These are phyloP conservation scores for Zoroaster sp. DNA, from an alignment of 53 echinoderm and acorn worm species.

Conservation along the genomic window DNA sequence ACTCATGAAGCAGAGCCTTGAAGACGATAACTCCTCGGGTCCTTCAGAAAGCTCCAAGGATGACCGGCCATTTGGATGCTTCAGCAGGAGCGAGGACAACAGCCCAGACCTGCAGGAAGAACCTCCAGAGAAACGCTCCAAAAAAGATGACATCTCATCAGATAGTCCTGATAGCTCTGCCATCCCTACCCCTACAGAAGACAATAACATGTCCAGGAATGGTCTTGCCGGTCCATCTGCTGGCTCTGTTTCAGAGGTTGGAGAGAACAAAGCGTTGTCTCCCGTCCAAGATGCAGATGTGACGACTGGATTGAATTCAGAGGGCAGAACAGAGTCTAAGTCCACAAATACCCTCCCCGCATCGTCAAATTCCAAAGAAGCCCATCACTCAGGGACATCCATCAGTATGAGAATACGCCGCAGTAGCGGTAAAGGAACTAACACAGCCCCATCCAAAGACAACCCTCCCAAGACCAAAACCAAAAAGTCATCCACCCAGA, in stretches of 20 bases:
- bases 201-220: background rate
- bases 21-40: conserved; percentile 56
- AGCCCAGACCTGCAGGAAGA: conserved; percentile 10
- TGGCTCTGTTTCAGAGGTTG: background rate
- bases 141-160: background rate
- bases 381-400: background rate
- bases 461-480: conserved; percentile 29
- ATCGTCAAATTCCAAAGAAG: conserved; percentile 1
- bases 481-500: conserved; percentile 22
- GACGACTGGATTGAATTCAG: background rate
- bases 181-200: background rate
- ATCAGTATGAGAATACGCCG: conserved; percentile 22
- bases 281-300: background rate
- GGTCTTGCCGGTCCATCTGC: background rate
- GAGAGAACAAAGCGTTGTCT: background rate
- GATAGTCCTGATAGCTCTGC: background rate
- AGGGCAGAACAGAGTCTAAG: background rate
- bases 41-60: conserved; percentile 63
- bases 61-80: conserved; percentile 79
- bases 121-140: conserved; percentile 1
- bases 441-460: background rate
- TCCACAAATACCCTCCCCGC: background rate
- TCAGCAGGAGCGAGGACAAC: conserved; percentile 26
- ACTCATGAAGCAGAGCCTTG: conserved; percentile 26
- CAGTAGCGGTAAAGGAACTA: conserved; percentile 17